Conservation (phyloP, 2,888 invertebrate species). For the Orthosia incerta region DNA sequence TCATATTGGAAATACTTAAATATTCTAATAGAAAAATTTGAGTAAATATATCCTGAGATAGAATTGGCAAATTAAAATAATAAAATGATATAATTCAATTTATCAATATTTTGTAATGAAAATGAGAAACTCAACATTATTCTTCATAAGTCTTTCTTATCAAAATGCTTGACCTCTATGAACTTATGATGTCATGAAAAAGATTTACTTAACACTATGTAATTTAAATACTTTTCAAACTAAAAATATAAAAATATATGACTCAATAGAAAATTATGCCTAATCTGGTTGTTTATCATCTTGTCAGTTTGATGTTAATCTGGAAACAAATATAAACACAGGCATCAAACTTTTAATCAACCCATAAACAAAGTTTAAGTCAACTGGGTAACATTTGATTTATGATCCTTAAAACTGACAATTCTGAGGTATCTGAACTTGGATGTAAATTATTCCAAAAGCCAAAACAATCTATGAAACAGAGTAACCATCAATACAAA, state of each 20-base stretch:
- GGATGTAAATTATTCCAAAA: background rate
- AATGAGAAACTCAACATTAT: background rate
- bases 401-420: background rate
- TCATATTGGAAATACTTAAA: background rate
- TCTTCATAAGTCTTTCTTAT: constrained; percentile 32
- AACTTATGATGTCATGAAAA: constrained; percentile 33
- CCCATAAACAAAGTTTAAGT: no score
- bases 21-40: background rate
- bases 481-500: background rate
- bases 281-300: background rate
- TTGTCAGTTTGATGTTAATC: constrained; percentile 11
- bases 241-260: background rate
- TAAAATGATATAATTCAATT: background rate
- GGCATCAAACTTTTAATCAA: background rate
- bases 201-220: constrained; percentile 4
- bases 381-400: background rate
- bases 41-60: background rate
- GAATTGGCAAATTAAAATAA: background rate
- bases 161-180: constrained; percentile 28
- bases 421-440: background rate
- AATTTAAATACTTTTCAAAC: background rate
- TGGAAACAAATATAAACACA: constrained; percentile 1
- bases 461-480: background rate
- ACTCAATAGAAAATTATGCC: background rate
- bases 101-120: background rate